Evolutionary conservation across 2,113 vertebrate species (phyloP).

Genomic region (Talpa occidentalis): DNA sequence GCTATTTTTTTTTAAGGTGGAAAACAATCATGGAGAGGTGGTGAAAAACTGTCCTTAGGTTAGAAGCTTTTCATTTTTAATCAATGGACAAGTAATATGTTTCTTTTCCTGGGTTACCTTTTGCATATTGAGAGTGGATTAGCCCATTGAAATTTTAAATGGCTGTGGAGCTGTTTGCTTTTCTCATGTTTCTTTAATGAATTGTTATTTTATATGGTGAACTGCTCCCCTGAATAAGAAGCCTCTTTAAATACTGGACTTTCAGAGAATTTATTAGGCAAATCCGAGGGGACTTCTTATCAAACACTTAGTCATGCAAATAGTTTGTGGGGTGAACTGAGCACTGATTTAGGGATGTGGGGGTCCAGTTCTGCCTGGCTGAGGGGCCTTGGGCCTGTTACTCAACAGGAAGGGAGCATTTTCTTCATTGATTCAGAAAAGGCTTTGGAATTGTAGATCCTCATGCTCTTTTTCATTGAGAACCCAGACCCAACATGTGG

Average conservation of each 20-base stretch:
- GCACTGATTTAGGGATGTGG: not conserved
- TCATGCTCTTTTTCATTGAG: not conserved
- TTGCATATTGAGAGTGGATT: conserved; percentile 88
- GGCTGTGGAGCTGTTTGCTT: conserved; percentile 91
- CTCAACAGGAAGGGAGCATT: not conserved
- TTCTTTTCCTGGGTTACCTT: conserved; percentile 87
- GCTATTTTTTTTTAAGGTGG: conserved; percentile 75
- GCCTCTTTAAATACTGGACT: conserved; percentile 87
- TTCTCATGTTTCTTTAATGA: conserved; percentile 95
- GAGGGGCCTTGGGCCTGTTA: conserved; percentile 8
- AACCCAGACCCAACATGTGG: not conserved
- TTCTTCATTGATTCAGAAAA: not conserved
- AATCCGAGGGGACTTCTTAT: conserved; percentile 86
- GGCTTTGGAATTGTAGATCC: not conserved
- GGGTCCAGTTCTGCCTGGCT: not conserved
- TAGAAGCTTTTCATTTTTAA: conserved; percentile 93
- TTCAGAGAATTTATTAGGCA: conserved; percentile 86
- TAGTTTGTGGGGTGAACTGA: conserved; percentile 44
- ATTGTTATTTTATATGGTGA: conserved; percentile 92
- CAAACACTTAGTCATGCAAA: conserved; percentile 88
- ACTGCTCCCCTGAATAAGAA: conserved; percentile 90
- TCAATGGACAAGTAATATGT: conserved; percentile 91
- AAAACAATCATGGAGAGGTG: conserved; percentile 85
- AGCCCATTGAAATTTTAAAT: conserved; percentile 90
- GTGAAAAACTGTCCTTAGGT: conserved; percentile 87